Conservation (phyloP, 2,888 invertebrate genomes). For the Microchrysa polita region DNA sequence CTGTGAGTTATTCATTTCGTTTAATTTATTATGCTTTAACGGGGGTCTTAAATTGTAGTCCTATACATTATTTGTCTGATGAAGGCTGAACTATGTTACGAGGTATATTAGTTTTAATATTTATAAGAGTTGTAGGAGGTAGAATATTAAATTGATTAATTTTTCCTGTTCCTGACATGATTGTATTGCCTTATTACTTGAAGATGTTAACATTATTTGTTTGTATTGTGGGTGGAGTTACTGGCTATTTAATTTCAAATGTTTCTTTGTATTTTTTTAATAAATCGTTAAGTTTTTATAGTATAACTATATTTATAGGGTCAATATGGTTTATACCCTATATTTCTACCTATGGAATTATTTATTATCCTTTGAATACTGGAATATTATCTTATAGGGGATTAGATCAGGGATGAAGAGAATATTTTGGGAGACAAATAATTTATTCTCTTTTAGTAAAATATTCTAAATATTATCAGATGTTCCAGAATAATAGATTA, state of each 20-base stretch:
- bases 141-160: conserved; percentile 68
- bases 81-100: conserved; percentile 66
- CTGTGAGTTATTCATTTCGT: conserved; percentile 69
- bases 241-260: conserved; percentile 65
- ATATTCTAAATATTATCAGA: conserved; percentile 63
- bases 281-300: conserved; percentile 54
- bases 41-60: conserved; percentile 66
- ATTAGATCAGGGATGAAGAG: conserved; percentile 67
- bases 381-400: conserved; percentile 63
- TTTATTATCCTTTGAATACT: conserved; percentile 62
- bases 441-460: conserved; percentile 62
- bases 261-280: conserved; percentile 63
- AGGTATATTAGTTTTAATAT: conserved; percentile 60
- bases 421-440: conserved; percentile 65
- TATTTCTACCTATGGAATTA: conserved; percentile 65
- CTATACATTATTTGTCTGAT: conserved; percentile 61
- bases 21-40: conserved; percentile 68
- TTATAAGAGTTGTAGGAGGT: conserved; percentile 54
- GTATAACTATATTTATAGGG: conserved; percentile 60
- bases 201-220: conserved; percentile 68
- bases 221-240: conserved; percentile 62
- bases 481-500: conserved; percentile 66
- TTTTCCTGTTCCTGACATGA: conserved; percentile 67
- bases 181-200: conserved; percentile 67
- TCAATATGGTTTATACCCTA: conserved; percentile 69